These are phyloP conservation scores for Ceyx cyanopectus DNA, from an alignment of 2,113 vertebrate species.

Conservation along the genomic window DNA sequence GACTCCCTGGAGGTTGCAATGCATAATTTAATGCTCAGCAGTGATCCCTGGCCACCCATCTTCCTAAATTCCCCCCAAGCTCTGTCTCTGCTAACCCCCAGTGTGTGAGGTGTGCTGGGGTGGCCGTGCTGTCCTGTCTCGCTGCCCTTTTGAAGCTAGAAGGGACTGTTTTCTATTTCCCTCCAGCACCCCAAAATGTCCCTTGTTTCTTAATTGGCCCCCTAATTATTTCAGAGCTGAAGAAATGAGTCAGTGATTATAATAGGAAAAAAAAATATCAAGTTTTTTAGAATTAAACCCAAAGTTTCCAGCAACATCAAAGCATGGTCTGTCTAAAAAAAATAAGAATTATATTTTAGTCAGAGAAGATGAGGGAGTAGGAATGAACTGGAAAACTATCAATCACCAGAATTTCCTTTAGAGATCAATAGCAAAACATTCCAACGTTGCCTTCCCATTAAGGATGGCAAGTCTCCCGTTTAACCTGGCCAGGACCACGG, in stretches of 20 bases:
- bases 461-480: neutral
- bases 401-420: neutral
- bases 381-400: neutral
- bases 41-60: neutral
- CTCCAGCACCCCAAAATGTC: neutral
- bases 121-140: neutral
- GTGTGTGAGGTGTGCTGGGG: rapidly evolving
- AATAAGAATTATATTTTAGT: neutral
- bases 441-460: neutral
- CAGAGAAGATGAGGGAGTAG: neutral
- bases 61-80: neutral
- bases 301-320: neutral
- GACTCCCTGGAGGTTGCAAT: neutral
- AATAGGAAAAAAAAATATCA: neutral
- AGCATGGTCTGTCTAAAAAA: neutral
- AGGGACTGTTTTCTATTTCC: neutral
- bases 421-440: neutral
- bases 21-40: neutral
- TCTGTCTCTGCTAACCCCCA: neutral
- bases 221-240: neutral
- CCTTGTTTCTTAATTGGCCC: neutral
- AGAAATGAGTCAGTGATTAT: neutral
- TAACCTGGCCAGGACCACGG: neutral
- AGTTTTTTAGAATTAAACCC: neutral
- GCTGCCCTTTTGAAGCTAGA: neutral